Evolutionary conservation across 2,797 vertebrate genomes (phyloP).

Genomic region (Carduelis carduelis): DNA sequence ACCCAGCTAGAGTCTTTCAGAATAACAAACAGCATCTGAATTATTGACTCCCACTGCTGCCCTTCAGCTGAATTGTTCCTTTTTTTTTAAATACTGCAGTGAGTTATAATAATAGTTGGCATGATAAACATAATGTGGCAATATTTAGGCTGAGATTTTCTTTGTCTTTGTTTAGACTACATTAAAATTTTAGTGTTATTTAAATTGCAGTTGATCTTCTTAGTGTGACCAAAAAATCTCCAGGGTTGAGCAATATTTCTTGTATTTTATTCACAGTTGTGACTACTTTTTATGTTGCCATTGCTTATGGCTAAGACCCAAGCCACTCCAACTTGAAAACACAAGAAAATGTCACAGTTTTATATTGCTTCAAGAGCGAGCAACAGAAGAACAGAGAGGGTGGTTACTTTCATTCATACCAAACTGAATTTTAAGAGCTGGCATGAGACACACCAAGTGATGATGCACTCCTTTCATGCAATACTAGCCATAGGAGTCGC

Average conservation of each 20-base stretch:
- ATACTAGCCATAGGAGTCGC: rapidly evolving
- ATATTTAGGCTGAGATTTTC: not conserved
- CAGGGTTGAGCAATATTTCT: not conserved
- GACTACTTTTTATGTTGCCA: not conserved
- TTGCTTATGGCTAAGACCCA: not conserved
- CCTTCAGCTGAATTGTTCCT: not conserved
- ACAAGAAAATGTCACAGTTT: not conserved
- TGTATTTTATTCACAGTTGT: not conserved
- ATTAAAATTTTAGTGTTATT: not conserved
- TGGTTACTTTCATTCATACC: not conserved
- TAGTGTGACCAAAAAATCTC: not conserved
- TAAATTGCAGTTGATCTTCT: not conserved
- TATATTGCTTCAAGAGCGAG: not conserved
- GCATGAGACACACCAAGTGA: not conserved
- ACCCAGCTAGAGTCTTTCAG: conserved; percentile 34
- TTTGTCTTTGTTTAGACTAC: not conserved
- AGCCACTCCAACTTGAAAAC: not conserved
- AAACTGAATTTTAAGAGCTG: not conserved
- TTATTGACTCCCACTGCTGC: conserved; percentile 27
- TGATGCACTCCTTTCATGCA: not conserved
- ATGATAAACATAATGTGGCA: conserved; percentile 18
- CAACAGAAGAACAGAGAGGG: not conserved
- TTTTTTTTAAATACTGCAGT: not conserved
- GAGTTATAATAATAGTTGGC: conserved; percentile 15
- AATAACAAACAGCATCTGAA: conserved; percentile 45